These are phyloP conservation scores for Pungitius pungitius DNA, from an alignment of 2,113 vertebrate genomes.

Conservation along the genomic window DNA sequence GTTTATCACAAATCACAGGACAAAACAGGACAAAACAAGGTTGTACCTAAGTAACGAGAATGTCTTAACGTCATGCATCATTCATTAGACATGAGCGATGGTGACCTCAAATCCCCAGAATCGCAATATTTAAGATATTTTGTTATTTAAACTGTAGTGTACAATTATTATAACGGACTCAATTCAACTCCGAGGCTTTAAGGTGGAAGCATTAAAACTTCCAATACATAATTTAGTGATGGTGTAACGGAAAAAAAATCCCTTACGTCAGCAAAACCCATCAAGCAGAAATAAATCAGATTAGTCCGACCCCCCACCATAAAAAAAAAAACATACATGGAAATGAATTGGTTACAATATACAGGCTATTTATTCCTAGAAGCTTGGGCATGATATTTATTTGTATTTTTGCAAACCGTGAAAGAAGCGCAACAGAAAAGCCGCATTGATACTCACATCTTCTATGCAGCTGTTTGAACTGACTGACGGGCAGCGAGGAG, in stretches of 20 bases:
- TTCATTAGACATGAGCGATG: neutral
- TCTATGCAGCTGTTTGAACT: slow-evolving; percentile 77
- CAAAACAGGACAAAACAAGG: neutral
- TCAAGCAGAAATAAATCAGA: slow-evolving; percentile 49
- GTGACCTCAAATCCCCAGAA: slow-evolving; percentile 1
- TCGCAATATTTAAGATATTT: neutral
- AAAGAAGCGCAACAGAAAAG: slow-evolving; percentile 52
- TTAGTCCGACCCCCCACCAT: neutral
- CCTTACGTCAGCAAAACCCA: slow-evolving; percentile 74
- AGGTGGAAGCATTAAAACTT: slow-evolving; percentile 19
- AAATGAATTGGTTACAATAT: neutral
- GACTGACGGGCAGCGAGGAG: slow-evolving; percentile 65
- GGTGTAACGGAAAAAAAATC: slow-evolving; percentile 40
- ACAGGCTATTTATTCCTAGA: neutral
- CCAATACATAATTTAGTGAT: slow-evolving; percentile 58
- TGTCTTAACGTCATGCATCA: slow-evolving; percentile 2
- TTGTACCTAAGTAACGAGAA: neutral
- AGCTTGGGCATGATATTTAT: neutral
- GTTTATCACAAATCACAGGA: slow-evolving; percentile 1
- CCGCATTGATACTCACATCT: slow-evolving; percentile 82
- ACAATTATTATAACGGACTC: neutral
- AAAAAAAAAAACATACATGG: slow-evolving; percentile 5
- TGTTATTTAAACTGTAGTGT: neutral
- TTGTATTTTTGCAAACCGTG: neutral
- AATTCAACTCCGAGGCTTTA: neutral